Base-by-base conservation (phyloP, 1,140 invertebrate genomes). In the Agrilus planipennis region DNA sequence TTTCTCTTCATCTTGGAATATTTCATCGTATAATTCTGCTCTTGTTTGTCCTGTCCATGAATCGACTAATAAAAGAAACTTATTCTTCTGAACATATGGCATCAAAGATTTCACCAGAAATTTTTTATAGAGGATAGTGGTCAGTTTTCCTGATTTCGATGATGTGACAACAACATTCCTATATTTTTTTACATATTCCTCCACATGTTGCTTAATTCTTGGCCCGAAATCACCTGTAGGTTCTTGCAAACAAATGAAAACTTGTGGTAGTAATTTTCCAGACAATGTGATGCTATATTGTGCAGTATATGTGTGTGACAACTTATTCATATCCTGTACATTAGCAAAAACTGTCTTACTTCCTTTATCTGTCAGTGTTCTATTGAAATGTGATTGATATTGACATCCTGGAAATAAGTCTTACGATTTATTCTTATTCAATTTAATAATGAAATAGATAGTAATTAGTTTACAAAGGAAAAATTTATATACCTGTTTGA, bases 1-100 rank as follows among this genome's bases (percentile, higher is more conserved):
- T n/a, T 22, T 14, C 7, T 43, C 6, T 9, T 34, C 2, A 16
- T 44, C 38, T 2, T 9, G 9, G 29, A 52, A 50, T 20, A 23
- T 16, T 15, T 48, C 47, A 25, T 48, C 28, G 21, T 51, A 40
- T 5, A 49, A 7, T 0, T 7, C 0, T 1, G 12, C 10, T 14
- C 53, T 34, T 14, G 37, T 51, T 45, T 51, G 41, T 10, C 49
- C 46, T 30, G 34, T 36, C 44, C 46, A 51, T 2, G 39, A 45
- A 40, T 53, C 50, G 27, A 52, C 10, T 2, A 54, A 23, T 20
- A 51, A 40, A 15, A 53, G 22, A 34, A 54, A 52, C 15, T 23
- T 21, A 0, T 53, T 34, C 5, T 41, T 16, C 31, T 35, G 12
- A 9, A 50, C 45, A 21, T 48, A 52, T 0, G 45, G 42, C 18